Evolutionary conservation across 2,113 vertebrate genomes (phyloP), one percentile per base, ranked within the genome.

Genomic region (Chitala chitala): DNA sequence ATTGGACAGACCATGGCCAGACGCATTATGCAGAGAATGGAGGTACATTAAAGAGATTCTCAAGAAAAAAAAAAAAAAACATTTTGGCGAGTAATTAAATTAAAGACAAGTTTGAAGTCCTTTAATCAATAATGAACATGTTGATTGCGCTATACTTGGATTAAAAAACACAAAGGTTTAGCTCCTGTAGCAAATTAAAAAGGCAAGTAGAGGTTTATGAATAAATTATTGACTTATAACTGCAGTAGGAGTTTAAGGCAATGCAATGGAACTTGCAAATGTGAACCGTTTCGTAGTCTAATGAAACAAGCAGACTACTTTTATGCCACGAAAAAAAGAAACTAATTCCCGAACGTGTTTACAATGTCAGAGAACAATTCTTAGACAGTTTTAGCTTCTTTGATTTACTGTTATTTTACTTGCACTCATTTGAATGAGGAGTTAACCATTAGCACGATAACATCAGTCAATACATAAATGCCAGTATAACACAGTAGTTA

Each of bases 201-300:
- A 72, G 63, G 38, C 78, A 69, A 81, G 75, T 51, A 71, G 54
- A 40, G 61, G 33, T 59, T 56, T 80, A 76, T 79, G 71, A 82
- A 80, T 79, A 78, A 77, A 79, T 78, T 4, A 80, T 82, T 69
- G 44, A 59, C 69, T 75, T 59, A 72, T 77, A 76, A 73, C 78
- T 73, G 72, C 24, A 29, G 64, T 44, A 24, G 68, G 68, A 69
- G 65, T 69, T 24, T 51, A 53, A 53, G 63, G 75, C 74, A 38
- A 46, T 77, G 63, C 48, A 42, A 75, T 22, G 78, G 55, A 77
- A 82, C 22, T 51, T 63, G 46, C 8, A 29, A 20, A n/a, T 59
- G 33, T 31, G 42, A 53, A 38, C 46, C 10, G 5, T 68, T 48
- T 26, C 17, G 64, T 24, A 48, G 29, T 7, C 59, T 38, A 59